Conservation (phyloP, 2,888 invertebrate genomes). For the Gortyna flavago region DNA sequence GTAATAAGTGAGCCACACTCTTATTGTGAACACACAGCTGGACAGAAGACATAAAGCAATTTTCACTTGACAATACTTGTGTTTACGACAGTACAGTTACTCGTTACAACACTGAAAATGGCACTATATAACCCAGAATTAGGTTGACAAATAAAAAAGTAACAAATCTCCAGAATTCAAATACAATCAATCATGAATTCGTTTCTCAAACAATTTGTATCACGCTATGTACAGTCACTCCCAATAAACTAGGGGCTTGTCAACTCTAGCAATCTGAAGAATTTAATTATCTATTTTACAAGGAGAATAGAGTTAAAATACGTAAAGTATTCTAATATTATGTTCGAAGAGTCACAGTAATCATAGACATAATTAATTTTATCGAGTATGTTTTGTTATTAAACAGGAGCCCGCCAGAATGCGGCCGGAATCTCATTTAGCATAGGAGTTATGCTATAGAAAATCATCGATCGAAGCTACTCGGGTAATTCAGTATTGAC, state of each 20-base stretch:
- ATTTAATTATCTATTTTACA: slow-evolving; percentile 60
- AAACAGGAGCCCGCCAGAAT: slow-evolving; percentile 61
- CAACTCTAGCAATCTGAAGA: slow-evolving; percentile 49
- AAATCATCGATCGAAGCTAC: slow-evolving; percentile 66
- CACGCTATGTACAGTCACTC: slow-evolving; percentile 76
- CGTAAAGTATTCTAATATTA: slow-evolving; percentile 51
- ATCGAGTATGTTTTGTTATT: slow-evolving; percentile 56
- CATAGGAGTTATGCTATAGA: slow-evolving; percentile 53
- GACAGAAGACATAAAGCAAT: slow-evolving; percentile 66
- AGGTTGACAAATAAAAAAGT: slow-evolving; percentile 65
- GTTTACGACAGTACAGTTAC: slow-evolving; percentile 60
- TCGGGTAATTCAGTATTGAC: slow-evolving; percentile 52
- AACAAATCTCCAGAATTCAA: slow-evolving; percentile 67
- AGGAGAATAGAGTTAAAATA: slow-evolving; percentile 60
- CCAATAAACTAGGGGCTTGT: slow-evolving; percentile 63
- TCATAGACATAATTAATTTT: slow-evolving; percentile 61
- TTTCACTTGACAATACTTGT: slow-evolving; percentile 61
- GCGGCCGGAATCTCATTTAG: slow-evolving; percentile 57
- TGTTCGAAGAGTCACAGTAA: slow-evolving; percentile 61
- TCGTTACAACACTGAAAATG: slow-evolving; percentile 80
- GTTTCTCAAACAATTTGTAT: slow-evolving; percentile 71
- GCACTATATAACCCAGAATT: slow-evolving; percentile 81
- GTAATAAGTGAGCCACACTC: slow-evolving; percentile 58
- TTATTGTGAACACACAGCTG: slow-evolving; percentile 67
- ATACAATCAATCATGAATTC: slow-evolving; percentile 65